Evolutionary conservation across 1,140 invertebrate species (phyloP).

Genomic region (Zaprionus gabonicus): DNA sequence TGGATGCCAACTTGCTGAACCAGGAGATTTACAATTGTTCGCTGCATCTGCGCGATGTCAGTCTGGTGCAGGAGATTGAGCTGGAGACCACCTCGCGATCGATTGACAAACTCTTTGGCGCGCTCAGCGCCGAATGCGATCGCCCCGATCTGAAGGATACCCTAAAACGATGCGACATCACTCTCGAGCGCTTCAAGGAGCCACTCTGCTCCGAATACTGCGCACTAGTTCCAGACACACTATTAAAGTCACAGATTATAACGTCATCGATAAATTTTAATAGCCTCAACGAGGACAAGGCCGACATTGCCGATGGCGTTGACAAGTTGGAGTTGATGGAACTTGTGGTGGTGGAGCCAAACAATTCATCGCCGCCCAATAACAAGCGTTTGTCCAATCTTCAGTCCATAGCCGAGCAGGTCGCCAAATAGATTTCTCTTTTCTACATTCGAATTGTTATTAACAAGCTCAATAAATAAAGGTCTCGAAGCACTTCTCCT

Average conservation of each 20-base stretch:
- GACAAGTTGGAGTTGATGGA: not conserved
- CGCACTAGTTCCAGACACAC: not conserved
- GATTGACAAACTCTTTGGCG: slow-evolving; percentile 22
- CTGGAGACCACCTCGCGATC: slow-evolving; percentile 39
- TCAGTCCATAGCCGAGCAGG: not conserved
- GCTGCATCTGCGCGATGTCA: slow-evolving; percentile 45
- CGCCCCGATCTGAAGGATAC: slow-evolving; percentile 12
- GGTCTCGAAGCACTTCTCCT: slow-evolving; percentile 16
- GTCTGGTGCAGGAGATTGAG: slow-evolving; percentile 54
- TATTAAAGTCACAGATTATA: not conserved
- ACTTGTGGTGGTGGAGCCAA: not conserved
- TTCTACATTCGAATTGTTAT: slow-evolving; percentile 27
- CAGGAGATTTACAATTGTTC: slow-evolving; percentile 33
- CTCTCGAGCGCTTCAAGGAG: slow-evolving; percentile 20
- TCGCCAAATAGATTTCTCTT: slow-evolving; percentile 7
- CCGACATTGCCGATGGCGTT: not conserved
- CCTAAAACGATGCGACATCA: slow-evolving; percentile 8
- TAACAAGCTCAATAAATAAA: slow-evolving; percentile 31
- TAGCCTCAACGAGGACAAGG: not conserved
- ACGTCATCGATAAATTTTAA: not conserved
- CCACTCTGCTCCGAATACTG: not conserved
- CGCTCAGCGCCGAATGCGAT: slow-evolving; percentile 15
- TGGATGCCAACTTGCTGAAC: slow-evolving; percentile 40
- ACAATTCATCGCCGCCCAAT: not conserved
- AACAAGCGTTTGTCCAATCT: not conserved